These are phyloP conservation scores for Umimayanthus chanpuru DNA, from an alignment of 92 coral and sea anemone species.

Conservation along the genomic window DNA sequence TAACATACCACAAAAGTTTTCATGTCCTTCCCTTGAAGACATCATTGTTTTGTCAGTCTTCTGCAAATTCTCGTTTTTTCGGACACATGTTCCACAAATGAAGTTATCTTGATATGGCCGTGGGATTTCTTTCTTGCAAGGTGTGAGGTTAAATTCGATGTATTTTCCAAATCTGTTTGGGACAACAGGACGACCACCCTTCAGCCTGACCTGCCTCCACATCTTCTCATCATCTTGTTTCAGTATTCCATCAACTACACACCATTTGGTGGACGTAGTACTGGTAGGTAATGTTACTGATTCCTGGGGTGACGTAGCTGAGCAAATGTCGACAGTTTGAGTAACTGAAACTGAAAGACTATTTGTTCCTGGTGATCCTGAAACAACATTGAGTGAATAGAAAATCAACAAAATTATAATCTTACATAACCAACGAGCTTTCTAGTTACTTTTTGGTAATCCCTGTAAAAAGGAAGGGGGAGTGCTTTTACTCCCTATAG, in stretches of 20 bases:
- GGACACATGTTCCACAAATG: slow-evolving; percentile 84
- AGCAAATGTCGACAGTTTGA: neutral
- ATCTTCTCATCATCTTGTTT: slow-evolving; percentile 68
- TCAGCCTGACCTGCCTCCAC: slow-evolving; percentile 73
- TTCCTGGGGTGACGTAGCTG: neutral
- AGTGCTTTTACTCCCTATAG: no score
- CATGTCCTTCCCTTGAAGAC: neutral
- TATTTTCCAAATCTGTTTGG: slow-evolving; percentile 86
- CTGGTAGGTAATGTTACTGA: neutral
- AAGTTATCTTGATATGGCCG: slow-evolving; percentile 74
- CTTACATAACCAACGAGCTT: no score
- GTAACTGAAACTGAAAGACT: neutral
- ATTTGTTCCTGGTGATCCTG: neutral
- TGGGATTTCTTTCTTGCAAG: slow-evolving; percentile 68
- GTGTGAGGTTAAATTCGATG: slow-evolving; percentile 72
- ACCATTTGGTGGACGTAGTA: slow-evolving; percentile 70
- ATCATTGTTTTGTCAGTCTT: neutral
- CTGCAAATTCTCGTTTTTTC: slow-evolving; percentile 61
- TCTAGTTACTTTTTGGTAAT: no score
- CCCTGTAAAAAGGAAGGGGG: no score
- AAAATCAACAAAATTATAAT: no score
- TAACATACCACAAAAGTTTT: neutral
- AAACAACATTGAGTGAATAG: neutral
- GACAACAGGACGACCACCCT: slow-evolving; percentile 86
- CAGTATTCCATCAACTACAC: slow-evolving; percentile 85